Evolutionary conservation across 2,797 vertebrate genomes (phyloP).

Genomic region (Meriones psammophilus): DNA sequence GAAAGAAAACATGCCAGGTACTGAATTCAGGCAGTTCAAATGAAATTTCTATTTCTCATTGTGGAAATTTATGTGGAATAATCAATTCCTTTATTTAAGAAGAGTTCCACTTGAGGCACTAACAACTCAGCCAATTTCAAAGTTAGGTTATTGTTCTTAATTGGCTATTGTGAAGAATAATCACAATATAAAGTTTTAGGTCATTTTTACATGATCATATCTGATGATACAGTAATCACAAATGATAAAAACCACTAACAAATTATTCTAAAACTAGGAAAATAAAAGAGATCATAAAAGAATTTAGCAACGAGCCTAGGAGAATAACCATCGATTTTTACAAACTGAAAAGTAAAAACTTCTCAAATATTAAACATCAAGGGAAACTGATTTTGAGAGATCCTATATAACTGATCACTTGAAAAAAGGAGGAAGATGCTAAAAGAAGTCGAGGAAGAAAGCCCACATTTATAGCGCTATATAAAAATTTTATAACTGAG

Average conservation of each 20-base stretch:
- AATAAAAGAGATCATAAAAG: slow-evolving; percentile 53
- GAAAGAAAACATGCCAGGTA: background rate
- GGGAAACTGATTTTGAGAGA: slow-evolving; percentile 36
- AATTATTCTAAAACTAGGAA: slow-evolving; percentile 62
- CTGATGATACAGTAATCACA: background rate
- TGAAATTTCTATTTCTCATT: background rate
- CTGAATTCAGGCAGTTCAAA: slow-evolving; percentile 48
- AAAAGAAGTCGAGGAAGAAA: slow-evolving; percentile 75
- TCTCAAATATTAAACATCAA: slow-evolving; percentile 61
- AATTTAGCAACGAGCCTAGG: background rate
- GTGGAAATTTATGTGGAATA: slow-evolving; percentile 15
- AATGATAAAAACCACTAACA: slow-evolving; percentile 11
- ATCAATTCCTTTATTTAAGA: slow-evolving; percentile 37
- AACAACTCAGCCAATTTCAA: background rate
- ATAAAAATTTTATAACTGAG: slow-evolving; percentile 27
- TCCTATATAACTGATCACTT: background rate
- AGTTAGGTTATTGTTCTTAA: background rate
- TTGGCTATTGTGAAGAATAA: slow-evolving; percentile 11
- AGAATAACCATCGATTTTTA: slow-evolving; percentile 43
- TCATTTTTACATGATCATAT: slow-evolving; percentile 37
- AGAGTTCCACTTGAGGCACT: background rate
- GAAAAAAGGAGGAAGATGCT: slow-evolving; percentile 30
- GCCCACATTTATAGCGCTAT: slow-evolving; percentile 51
- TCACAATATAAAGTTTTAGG: slow-evolving; percentile 9
- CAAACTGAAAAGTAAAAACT: slow-evolving; percentile 58